Percentiles rank a stretch among this genome's conserved stretches.
Evolutionary conservation across 2,797 vertebrate genomes (phyloP).

Genomic region (Mergus octosetaceus): DNA sequence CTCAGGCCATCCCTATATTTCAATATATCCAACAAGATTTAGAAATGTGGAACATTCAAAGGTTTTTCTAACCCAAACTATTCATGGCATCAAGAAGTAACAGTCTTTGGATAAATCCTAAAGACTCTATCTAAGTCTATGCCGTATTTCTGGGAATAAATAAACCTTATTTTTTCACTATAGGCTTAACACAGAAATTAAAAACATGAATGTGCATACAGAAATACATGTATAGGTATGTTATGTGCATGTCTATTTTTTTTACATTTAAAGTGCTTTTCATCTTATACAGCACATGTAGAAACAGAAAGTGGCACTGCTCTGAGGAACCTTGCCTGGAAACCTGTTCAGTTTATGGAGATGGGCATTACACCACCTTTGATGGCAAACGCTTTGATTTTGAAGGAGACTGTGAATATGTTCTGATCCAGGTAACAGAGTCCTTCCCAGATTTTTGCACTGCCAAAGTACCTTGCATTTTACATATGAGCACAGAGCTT

Average conservation of each 20-base stretch:
- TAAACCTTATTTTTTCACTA: neutral
- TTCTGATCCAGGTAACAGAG: slow-evolving; percentile 85
- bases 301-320: slow-evolving; percentile 84
- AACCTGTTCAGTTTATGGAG: slow-evolving; percentile 89
- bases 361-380: slow-evolving; percentile 91
- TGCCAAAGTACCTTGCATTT: neutral
- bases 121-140: neutral
- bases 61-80: neutral
- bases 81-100: neutral
- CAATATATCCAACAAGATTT: neutral
- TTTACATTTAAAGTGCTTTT: neutral
- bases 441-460: neutral
- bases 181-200: neutral
- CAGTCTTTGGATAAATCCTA: neutral
- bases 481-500: neutral
- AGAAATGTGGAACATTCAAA: neutral
- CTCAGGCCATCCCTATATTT: neutral
- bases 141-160: neutral
- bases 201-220: neutral
- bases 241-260: neutral
- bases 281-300: slow-evolving; percentile 80
- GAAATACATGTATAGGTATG: neutral
- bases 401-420: slow-evolving; percentile 91
- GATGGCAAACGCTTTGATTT: slow-evolving; percentile 91
- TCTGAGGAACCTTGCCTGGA: slow-evolving; percentile 82